phyloP scores from a whole-genome alignment of 92 coral and sea anemone species.

The Chrysogorgia sp. region DNA sequence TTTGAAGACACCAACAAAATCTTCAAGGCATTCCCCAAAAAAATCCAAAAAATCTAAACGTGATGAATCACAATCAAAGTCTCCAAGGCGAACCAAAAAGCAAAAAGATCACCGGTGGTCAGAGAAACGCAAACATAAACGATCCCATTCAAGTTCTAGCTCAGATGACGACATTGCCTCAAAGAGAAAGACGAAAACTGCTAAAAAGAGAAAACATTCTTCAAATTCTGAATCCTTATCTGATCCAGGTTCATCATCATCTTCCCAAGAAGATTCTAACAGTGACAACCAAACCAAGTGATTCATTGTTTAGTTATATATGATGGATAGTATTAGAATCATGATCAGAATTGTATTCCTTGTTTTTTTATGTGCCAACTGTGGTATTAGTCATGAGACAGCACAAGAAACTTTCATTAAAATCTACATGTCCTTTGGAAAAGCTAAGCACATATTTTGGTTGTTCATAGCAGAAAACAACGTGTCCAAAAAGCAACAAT shows the following conservation, averaged over 20 bases:
- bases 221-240: background rate
- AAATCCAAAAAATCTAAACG: slow-evolving; percentile 10
- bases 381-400: no score
- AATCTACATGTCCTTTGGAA: no score
- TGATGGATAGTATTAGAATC: background rate
- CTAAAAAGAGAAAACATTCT: background rate
- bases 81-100: slow-evolving; percentile 36
- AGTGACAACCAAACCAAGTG: slow-evolving; percentile 10
- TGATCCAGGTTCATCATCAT: background rate
- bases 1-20: slow-evolving; percentile 26
- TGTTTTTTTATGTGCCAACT: background rate
- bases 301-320: background rate
- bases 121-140: slow-evolving; percentile 10
- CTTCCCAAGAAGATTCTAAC: slow-evolving; percentile 6
- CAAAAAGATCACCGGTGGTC: background rate
- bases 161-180: slow-evolving; percentile 9
- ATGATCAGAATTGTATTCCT: background rate
- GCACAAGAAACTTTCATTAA: no score
- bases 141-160: slow-evolving; percentile 3
- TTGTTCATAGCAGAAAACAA: no score
- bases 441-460: no score
- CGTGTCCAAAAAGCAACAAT: no score
- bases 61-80: slow-evolving; percentile 37
- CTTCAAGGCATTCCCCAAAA: slow-evolving; percentile 23
- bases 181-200: slow-evolving; percentile 5